Base-by-base conservation (phyloP, 2,797 vertebrate genomes). In the Poeciliopsis paucimaculata region DNA sequence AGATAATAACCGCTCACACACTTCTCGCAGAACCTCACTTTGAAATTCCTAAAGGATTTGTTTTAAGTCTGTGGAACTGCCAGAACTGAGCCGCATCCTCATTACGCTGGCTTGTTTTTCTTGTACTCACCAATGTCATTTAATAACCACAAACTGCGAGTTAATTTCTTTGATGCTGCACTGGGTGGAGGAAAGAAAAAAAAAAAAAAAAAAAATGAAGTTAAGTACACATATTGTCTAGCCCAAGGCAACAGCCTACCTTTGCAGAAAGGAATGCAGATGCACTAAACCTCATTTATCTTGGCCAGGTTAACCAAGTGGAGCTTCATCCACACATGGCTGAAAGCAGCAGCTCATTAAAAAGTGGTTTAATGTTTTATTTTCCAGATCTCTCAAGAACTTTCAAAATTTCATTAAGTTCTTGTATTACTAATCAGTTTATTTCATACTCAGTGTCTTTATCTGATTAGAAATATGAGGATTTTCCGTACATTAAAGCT, bases 211-310 rank as follows among this genome's bases (percentile, higher is more conserved):
- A 90, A 87, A 93, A 92, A 84, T 89, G 86, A 78, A 89, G 74
- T 78, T 78, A 80, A 88, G 87, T 45, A 47, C 76, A 83, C 87
- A 73, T 87, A 92, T 92, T 92, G 83, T 90, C 76, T 93, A 83
- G 85, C 95, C 91, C 41, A 1, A 57, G 94, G 95, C 88, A 20
- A 72, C 81, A 84, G 84, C 94, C 96, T 96, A 93, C 94, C 96
- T 95, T 90, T 93, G 82, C 90, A 90, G 80, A 93, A 87, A 94
- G 95, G 95, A 96, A 96, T 93, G 87, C 57, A 90, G 90, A 95
- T 93, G 95, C 95, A 94, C 92, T 93, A 88, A 89, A 92, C 90
- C 93, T 93, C 94, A 96, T 97, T 97, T 94, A 93, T 96, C 92
- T 91, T 93, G 88, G 84, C 88, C 88, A 86, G 88, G 95, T 62